phyloP scores from a whole-genome alignment of 2,113 vertebrate genomes.

The Macrotus californicus region DNA sequence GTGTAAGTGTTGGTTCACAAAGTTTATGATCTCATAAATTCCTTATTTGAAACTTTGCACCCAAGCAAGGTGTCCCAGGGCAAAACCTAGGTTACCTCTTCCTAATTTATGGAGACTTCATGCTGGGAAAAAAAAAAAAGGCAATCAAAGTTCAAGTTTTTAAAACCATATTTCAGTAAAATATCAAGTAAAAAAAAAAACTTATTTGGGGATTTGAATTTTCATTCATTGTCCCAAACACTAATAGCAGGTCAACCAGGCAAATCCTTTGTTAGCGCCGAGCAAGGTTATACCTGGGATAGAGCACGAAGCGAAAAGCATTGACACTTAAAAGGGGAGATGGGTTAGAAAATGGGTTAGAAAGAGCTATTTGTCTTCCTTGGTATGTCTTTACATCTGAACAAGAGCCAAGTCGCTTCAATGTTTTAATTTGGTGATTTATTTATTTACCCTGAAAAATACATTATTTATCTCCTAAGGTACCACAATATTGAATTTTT shows the following conservation, averaged over 20 bases:
- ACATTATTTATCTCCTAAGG: neutral
- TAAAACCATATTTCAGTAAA: neutral
- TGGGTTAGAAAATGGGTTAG: neutral
- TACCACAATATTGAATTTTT: neutral
- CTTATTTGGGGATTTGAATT: neutral
- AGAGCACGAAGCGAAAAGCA: neutral
- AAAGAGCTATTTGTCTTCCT: neutral
- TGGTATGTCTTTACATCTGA: neutral
- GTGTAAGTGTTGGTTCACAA: neutral
- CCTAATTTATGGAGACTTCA: neutral
- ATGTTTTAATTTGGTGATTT: neutral
- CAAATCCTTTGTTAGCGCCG: neutral
- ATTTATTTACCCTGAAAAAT: neutral
- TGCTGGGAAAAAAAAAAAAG: neutral
- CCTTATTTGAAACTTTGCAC: neutral
- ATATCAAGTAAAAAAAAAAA: neutral
- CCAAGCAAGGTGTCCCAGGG: neutral
- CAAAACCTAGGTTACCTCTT: neutral
- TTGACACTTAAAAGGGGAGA: neutral
- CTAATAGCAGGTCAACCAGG: neutral
- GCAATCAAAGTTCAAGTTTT: neutral
- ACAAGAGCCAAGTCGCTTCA: neutral
- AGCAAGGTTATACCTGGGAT: neutral
- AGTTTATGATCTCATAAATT: neutral
- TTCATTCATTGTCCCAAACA: neutral